Base-by-base conservation (phyloP, 2,113 vertebrate species). In the Excalfactoria chinensis region DNA sequence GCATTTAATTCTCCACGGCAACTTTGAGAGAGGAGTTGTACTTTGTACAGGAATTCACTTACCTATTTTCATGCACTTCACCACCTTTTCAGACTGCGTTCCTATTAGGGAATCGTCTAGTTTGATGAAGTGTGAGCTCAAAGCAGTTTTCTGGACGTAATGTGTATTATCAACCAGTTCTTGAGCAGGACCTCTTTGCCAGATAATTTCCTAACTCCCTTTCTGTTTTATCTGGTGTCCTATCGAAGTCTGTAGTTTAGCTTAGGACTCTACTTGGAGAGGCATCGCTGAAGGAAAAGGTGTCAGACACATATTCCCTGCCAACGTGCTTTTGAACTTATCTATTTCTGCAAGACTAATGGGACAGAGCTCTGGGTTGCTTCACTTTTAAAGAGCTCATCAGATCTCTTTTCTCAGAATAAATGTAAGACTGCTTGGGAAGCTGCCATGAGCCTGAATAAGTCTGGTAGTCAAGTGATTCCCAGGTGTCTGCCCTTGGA, bases 381-480 rank as follows among this genome's bases (percentile, higher is more conserved):
- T 76, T 94, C 81, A 79, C 17, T 90, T 85, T 83, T 86, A 92
- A 88, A 95, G 93, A 90, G 76, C 93, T 18, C 5, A 2, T 32
- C 78, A 58, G 6, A 37, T 75, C 35, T 78, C 55, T 89, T 93
- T 92, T 73, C 86, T 82, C 82, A 69, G 86, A 92, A 73, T 14
- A 73, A 63, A 60, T 0, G 1, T 56, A 44, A 9, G 35, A 59
- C 55, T 67, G 7, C 37, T 88, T 96, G 88, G 78, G 86, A 95
- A 70, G 74, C 66, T 94, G 86, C 68, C 84, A 79, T 49, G 58
- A 59, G 13, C 44, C 59, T 15, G 5, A 84, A 56, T 68, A 85
- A 70, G 37, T 25, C 44, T 79, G 11, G 17, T 17, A 88, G 32
- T 86, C 63, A 70, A 82, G 84, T 30, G 74, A 35, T 41, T 92